Evolutionary conservation across 1,140 invertebrate species (phyloP).

Genomic region (Dendrolimus punctatus): DNA sequence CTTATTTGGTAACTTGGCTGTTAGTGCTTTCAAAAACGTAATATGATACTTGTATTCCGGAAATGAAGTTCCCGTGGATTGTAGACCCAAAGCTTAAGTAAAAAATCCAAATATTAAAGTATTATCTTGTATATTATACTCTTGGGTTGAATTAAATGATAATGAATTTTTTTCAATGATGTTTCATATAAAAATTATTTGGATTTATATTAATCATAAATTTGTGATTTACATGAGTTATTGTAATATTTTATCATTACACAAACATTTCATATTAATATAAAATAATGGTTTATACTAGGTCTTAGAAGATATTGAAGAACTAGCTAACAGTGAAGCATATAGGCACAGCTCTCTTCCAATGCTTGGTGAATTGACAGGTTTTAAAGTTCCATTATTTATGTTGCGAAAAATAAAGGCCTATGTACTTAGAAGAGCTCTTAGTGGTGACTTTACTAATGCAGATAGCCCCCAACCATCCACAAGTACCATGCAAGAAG

Average conservation of each 20-base stretch:
- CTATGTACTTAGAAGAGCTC: conserved; percentile 63
- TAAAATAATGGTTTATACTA: conserved; percentile 24
- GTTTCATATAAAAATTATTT: too few relatives aligned
- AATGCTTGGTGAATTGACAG: conserved; percentile 77
- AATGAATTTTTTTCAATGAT: too few relatives aligned
- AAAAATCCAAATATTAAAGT: too few relatives aligned
- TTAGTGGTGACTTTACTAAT: conserved; percentile 44
- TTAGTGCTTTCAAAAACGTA: too few relatives aligned
- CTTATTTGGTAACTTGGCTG: too few relatives aligned
- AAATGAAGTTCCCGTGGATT: too few relatives aligned
- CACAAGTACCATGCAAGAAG: conserved; percentile 41
- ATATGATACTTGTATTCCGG: too few relatives aligned
- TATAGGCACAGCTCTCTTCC: conserved; percentile 80
- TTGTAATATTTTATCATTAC: too few relatives aligned
- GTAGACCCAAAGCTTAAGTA: too few relatives aligned
- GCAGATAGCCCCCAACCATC: conserved; percentile 53
- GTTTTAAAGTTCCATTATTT: conserved; percentile 81
- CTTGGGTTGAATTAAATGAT: too few relatives aligned
- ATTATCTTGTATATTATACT: too few relatives aligned
- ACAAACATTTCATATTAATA: too few relatives aligned
- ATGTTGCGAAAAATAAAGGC: conserved; percentile 81
- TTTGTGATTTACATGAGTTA: not conserved
- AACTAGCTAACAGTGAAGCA: conserved; percentile 80
- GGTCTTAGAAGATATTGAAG: conserved; percentile 85
- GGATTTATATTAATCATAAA: conserved; percentile 4